Conservation (phyloP, 2,113 vertebrate genomes). For the Pitta sordida region DNA sequence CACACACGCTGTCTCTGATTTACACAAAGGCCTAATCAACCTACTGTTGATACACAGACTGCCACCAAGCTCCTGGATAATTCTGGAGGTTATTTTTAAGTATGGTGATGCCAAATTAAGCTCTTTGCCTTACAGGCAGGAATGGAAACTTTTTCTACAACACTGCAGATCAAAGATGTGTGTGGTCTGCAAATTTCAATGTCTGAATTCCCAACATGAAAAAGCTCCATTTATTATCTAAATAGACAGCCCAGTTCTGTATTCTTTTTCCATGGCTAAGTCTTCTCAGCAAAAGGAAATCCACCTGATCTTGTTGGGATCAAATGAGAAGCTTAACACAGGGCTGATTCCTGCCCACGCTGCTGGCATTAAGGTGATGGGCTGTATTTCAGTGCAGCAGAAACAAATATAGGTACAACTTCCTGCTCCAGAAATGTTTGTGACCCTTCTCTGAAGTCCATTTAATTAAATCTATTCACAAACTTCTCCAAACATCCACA, state of each 20-base stretch:
- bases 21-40: neutral
- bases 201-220: neutral
- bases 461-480: neutral
- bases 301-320: neutral
- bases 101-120: neutral
- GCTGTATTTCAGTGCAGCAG: neutral
- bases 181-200: neutral
- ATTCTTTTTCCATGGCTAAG: neutral
- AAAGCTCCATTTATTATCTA: neutral
- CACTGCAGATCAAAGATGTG: neutral
- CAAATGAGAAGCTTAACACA: neutral
- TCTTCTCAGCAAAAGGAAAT: conserved; percentile 6
- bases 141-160: neutral
- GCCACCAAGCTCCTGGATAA: neutral
- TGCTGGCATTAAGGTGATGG: neutral
- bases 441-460: neutral
- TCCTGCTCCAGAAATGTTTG: neutral
- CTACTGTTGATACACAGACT: neutral
- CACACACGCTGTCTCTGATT: neutral
- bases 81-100: neutral
- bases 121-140: neutral
- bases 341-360: neutral
- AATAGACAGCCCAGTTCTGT: neutral
- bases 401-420: neutral
- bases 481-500: neutral